These are phyloP conservation scores for Thyatira batis DNA, from an alignment of 2,888 invertebrate species.

Conservation along the genomic window DNA sequence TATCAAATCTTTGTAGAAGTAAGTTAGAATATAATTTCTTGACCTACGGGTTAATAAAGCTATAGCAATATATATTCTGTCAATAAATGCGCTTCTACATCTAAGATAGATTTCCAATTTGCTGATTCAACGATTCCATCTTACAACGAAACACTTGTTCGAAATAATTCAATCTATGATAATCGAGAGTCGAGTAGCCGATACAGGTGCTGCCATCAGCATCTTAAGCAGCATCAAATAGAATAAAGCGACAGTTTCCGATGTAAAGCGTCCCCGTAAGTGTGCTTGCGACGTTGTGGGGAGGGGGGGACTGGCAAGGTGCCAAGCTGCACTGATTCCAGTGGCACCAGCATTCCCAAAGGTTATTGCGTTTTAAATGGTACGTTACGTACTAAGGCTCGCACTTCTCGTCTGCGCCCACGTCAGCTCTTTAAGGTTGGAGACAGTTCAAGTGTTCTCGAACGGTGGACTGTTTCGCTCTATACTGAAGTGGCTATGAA, in stretches of 20 bases:
- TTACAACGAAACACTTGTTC: too few relatives aligned
- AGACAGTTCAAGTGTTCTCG: background rate
- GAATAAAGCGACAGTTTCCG: background rate
- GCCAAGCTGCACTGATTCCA: conserved; percentile 54
- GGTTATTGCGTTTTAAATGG: conserved; percentile 60
- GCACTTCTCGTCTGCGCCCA: conserved; percentile 19
- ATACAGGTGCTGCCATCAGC: background rate
- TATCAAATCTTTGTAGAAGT: conserved; percentile 13
- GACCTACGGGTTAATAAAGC: conserved; percentile 14
- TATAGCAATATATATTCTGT: too few relatives aligned
- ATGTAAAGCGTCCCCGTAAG: conserved; percentile 13
- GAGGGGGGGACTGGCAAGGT: conserved; percentile 36
- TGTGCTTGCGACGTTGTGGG: conserved; percentile 34
- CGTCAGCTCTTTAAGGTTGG: background rate
- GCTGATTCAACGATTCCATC: too few relatives aligned
- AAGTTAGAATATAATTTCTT: conserved; percentile 12
- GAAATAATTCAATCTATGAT: too few relatives aligned
- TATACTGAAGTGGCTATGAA: too few relatives aligned
- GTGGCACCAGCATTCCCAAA: conserved; percentile 38
- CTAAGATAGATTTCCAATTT: too few relatives aligned
- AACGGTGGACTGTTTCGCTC: background rate
- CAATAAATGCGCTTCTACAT: too few relatives aligned
- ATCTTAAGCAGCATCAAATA: background rate
- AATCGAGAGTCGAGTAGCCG: background rate
- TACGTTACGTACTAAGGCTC: conserved; percentile 35